These are phyloP conservation scores for Poeciliopsis infans DNA, from an alignment of 2,797 vertebrate species.

Conservation along the genomic window DNA sequence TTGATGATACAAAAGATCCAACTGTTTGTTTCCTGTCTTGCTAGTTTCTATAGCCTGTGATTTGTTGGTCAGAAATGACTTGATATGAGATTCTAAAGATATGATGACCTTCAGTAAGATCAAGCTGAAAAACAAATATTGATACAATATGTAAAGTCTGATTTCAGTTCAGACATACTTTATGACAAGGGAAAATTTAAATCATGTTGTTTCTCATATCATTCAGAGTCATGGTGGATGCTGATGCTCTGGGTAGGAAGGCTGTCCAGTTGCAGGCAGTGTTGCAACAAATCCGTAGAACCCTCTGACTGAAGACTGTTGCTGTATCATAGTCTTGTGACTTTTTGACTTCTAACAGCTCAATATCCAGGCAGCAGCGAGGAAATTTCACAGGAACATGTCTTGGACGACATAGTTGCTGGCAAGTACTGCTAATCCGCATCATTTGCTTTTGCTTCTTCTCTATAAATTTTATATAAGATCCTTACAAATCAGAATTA, in stretches of 20 bases:
- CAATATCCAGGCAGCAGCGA: not conserved
- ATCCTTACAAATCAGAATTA: too few relatives aligned
- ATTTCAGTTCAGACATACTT: not conserved
- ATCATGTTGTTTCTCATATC: not conserved
- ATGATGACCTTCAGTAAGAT: not conserved
- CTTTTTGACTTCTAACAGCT: not conserved
- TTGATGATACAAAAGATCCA: constrained; percentile 16
- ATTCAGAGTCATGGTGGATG: not conserved
- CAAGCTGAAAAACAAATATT: not conserved
- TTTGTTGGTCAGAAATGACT: not conserved
- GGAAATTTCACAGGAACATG: not conserved
- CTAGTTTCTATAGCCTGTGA: not conserved
- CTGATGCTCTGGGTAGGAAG: not conserved
- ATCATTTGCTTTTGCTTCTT: not conserved
- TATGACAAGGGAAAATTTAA: not conserved
- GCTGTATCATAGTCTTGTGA: not conserved
- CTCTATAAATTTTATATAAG: not conserved
- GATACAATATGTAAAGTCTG: not conserved
- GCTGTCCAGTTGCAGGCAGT: not conserved
- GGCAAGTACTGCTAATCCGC: not conserved
- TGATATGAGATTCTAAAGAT: not conserved
- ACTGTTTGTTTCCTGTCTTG: not conserved
- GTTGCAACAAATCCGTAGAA: not conserved
- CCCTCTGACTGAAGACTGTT: not conserved
- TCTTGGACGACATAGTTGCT: not conserved